Percentiles rank a stretch among this genome's conserved stretches.
Conservation (phyloP, 1,140 invertebrate species). For the Hylaeus volcanicus region DNA sequence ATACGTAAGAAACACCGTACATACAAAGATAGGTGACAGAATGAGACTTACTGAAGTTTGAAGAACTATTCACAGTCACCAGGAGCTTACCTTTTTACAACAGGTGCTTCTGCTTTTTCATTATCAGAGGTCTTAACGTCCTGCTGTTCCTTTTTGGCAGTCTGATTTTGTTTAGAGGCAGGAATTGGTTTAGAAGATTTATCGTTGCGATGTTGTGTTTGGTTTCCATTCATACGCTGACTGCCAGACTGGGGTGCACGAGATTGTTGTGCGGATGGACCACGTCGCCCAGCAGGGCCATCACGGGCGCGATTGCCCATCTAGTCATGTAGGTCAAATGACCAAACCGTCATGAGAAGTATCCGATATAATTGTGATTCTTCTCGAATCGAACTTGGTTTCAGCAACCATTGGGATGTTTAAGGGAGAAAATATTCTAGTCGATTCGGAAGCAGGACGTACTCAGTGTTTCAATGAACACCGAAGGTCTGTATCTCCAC, state of each 20-base stretch:
- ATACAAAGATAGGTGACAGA: constrained; percentile 61
- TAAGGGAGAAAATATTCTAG: constrained; percentile 61
- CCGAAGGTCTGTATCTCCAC: constrained; percentile 53
- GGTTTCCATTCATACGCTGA: constrained; percentile 81
- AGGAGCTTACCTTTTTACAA: constrained; percentile 80
- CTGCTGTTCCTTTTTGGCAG: constrained; percentile 80
- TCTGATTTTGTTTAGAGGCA: constrained; percentile 81
- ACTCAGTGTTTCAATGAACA: constrained; percentile 41
- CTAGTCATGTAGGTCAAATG: constrained; percentile 78
- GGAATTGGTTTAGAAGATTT: constrained; percentile 81
- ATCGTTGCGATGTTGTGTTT: constrained; percentile 81
- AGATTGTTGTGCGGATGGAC: constrained; percentile 78
- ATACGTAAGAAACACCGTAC: constrained; percentile 51
- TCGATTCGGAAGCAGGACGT: constrained; percentile 61
- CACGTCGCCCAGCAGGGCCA: constrained; percentile 79
- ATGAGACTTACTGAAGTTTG: constrained; percentile 70
- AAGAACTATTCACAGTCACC: constrained; percentile 76
- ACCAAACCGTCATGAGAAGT: constrained; percentile 77
- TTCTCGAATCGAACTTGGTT: constrained; percentile 67
- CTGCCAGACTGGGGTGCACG: constrained; percentile 78
- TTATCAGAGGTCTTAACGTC: constrained; percentile 80
- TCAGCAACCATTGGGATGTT: constrained; percentile 62
- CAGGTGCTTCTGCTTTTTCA: constrained; percentile 79
- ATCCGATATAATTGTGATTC: constrained; percentile 65
- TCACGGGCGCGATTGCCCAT: constrained; percentile 81